Conservation (phyloP, 2,113 vertebrate species). For the Deroptyus accipitrinus region DNA sequence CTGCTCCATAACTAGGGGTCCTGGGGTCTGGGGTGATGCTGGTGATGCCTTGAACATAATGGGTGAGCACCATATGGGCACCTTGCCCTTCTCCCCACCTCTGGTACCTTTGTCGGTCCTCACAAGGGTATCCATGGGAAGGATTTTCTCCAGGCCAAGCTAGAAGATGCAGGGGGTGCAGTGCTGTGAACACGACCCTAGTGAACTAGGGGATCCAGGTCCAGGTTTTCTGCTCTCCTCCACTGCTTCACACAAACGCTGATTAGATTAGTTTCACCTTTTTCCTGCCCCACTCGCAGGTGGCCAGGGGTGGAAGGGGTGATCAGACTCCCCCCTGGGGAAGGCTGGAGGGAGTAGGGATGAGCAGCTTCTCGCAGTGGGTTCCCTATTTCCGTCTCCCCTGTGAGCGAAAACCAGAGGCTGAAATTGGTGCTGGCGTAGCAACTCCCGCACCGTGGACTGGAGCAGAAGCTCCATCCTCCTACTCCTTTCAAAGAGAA, state of each 20-base stretch:
- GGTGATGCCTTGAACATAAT: neutral
- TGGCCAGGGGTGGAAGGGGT: neutral
- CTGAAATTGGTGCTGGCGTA: neutral
- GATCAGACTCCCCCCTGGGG: neutral
- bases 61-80: neutral
- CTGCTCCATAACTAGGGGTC: neutral
- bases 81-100: neutral
- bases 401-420: neutral
- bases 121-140: rapidly evolving
- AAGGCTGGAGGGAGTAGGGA: neutral
- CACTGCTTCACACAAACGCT: neutral
- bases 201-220: neutral
- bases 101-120: neutral
- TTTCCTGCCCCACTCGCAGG: neutral
- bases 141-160: neutral
- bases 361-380: neutral
- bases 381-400: neutral
- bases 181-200: neutral
- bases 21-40: neutral
- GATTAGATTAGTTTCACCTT: slow-evolving; percentile 33
- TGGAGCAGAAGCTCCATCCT: neutral
- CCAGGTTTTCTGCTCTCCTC: neutral
- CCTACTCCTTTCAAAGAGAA: neutral
- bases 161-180: neutral
- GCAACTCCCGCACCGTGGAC: neutral